Evolutionary conservation across 1,140 invertebrate species (phyloP).

Genomic region (Brachionus manjavacas): DNA sequence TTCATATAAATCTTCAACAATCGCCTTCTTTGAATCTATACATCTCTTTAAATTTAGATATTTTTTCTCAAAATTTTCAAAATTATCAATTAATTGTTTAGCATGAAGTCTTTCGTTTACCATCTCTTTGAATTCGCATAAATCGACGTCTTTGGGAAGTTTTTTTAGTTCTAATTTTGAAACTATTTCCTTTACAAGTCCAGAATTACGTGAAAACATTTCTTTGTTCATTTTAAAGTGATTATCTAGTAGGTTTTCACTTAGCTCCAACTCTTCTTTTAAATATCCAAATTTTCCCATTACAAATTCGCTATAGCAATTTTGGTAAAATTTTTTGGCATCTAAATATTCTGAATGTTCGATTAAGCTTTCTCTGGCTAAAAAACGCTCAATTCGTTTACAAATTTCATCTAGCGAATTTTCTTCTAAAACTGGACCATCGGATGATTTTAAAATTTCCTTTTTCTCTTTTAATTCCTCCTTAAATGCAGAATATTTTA

Average conservation of each 20-base stretch:
- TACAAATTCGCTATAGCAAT: not conserved
- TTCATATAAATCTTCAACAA: not conserved
- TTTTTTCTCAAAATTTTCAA: not conserved
- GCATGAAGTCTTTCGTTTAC: not conserved
- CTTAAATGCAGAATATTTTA: not conserved
- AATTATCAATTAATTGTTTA: not conserved
- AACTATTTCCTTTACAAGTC: not conserved
- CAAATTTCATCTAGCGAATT: not conserved
- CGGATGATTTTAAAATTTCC: not conserved
- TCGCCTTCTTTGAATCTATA: not conserved
- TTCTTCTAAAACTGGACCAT: not conserved
- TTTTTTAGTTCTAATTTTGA: not conserved
- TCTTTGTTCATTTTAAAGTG: not conserved
- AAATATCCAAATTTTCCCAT: not conserved
- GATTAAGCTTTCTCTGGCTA: not conserved
- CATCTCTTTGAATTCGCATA: not conserved
- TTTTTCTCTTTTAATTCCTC: not conserved
- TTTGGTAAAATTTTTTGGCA: not conserved
- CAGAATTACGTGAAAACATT: not conserved
- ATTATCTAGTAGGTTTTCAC: not conserved
- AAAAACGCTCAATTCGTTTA: not conserved
- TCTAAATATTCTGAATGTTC: not conserved
- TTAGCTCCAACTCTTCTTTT: not conserved
- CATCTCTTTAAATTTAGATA: not conserved
- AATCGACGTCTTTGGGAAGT: not conserved